A percentile compares a stretch with the other conserved stretches of the same genome.
Conservation (phyloP, 2,113 vertebrate genomes). For the Alosa alosa region DNA sequence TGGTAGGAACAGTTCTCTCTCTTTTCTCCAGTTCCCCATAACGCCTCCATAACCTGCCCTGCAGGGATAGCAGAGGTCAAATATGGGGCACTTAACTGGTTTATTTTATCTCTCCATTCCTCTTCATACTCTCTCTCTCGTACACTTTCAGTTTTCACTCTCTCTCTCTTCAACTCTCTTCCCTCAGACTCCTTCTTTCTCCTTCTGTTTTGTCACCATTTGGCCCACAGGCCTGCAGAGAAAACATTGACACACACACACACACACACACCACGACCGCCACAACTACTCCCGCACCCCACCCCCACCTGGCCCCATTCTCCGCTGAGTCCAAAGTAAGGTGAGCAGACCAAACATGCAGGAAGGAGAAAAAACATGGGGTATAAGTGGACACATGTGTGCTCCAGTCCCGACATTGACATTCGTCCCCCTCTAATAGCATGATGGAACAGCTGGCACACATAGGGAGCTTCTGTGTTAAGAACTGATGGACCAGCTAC, state of each 20-base stretch:
- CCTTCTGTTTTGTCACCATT: neutral
- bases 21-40: neutral
- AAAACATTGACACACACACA: neutral
- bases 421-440: too few species aligned
- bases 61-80: neutral
- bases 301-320: neutral
- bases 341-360: conserved; percentile 32
- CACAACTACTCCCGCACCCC: neutral
- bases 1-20: neutral
- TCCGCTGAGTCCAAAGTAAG: conserved; percentile 37
- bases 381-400: conserved; percentile 49
- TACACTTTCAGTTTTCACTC: neutral
- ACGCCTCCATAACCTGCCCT: neutral
- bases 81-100: neutral
- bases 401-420: neutral
- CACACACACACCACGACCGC: neutral
- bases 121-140: neutral
- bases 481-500: too few species aligned
- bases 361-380: conserved; percentile 39
- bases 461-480: neutral
- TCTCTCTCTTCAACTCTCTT: neutral
- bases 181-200: neutral
- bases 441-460: neutral
- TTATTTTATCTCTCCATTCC: neutral
- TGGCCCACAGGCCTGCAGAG: neutral